Percentiles rank a stretch among this genome's conserved stretches.
Evolutionary conservation across 2,888 invertebrate genomes (phyloP).

Genomic region (Lordiphosa fenestrarum): DNA sequence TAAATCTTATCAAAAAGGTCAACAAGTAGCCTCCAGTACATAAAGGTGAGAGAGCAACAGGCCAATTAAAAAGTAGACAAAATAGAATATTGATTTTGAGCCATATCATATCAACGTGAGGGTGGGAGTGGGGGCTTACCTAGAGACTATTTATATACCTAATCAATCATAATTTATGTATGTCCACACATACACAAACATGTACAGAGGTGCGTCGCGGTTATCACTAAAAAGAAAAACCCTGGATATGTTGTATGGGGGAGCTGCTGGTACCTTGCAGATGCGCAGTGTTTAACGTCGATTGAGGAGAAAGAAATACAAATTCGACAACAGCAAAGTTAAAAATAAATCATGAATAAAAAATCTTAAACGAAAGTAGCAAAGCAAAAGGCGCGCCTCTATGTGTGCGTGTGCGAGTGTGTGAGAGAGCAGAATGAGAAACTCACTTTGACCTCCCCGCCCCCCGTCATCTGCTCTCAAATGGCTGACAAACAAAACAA

Average conservation of each 20-base stretch:
- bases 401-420: slow-evolving; percentile 15
- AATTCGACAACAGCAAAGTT: slow-evolving; percentile 66
- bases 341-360: slow-evolving; percentile 76
- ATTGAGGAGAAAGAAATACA: slow-evolving; percentile 5
- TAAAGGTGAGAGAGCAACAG: slow-evolving; percentile 1
- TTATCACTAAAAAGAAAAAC: no score
- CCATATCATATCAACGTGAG: no score
- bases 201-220: not conserved
- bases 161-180: slow-evolving; percentile 2
- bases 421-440: slow-evolving; percentile 11
- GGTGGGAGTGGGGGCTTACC: no score
- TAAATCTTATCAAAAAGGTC: slow-evolving; percentile 6
- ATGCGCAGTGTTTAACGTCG: slow-evolving; percentile 4
- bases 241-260: no score
- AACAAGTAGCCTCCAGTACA: not conserved
- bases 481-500: slow-evolving; percentile 1
- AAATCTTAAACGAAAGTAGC: slow-evolving; percentile 37
- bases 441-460: no score
- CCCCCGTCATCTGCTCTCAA: no score
- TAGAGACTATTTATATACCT: not conserved
- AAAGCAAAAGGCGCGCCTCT: slow-evolving; percentile 44
- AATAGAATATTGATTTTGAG: no score
- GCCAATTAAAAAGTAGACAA: not conserved
- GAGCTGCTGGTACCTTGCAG: slow-evolving; percentile 4
- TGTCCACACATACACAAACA: not conserved